Evolutionary conservation across 2,797 vertebrate species (phyloP), one percentile per base, ranked within the genome.

Genomic region (Argyrosomus regius): DNA sequence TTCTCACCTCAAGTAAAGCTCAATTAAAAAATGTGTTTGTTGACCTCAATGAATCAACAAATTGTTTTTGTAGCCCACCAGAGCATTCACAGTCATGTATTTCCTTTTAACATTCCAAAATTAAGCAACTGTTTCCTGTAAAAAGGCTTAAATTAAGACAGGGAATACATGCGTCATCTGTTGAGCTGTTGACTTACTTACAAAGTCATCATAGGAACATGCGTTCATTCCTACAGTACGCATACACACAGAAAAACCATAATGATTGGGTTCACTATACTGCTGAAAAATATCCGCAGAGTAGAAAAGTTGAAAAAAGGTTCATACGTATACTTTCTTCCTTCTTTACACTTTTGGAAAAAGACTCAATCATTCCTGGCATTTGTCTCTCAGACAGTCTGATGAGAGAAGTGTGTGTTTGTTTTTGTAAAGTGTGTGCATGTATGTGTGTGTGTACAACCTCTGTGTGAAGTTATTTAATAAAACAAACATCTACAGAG

Each of bases 111-210:
- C 65, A 62, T 82, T 90, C 83, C 89, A 87, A 89, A 88, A 86
- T 85, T 78, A 87, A 90, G 81, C 84, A 82, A 89, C 74, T 74
- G 72, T 86, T 93, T 92, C 91, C 88, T 92, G 88, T 93, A 90
- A 92, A 86, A 72, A 11, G 61, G 80, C 58, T 82, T 77, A 80
- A 86, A 86, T 91, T 82, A 79, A 82, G 73, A 85, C 22, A 41
- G 71, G 89, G 89, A 90, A 89, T 71, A 82, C 74, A 75, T 91
- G 91, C 80, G 84, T 91, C 90, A 92, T 90, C 81, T 88, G 64
- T 76, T 69, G 77, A 84, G 81, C 83, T 75, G 80, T 75, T 77
- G 86, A 92, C 87, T 88, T 75, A 59, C 78, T 83, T 71, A 76
- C 73, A 80, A 70, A 86, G 64, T 85, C 86, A 78, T 84, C 58